A percentile compares a stretch with the other conserved stretches of the same genome.
phyloP scores from a whole-genome alignment of 2,888 invertebrate species.

The Platycheirus albimanus region DNA sequence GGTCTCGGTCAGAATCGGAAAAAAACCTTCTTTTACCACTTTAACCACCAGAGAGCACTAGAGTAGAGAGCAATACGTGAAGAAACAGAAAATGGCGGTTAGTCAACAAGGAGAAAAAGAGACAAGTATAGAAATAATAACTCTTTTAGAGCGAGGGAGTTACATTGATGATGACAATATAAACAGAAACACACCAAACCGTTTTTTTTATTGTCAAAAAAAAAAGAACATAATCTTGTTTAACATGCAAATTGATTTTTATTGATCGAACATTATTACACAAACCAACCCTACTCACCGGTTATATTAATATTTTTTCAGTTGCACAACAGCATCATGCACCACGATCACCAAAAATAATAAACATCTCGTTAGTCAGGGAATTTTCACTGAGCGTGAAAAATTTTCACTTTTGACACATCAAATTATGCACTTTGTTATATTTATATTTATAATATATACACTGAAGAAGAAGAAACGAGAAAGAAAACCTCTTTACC shows the following conservation, averaged over 20 bases:
- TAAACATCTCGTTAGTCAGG: conserved; percentile 11
- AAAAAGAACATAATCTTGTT: conserved; percentile 12
- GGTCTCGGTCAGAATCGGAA: too few relatives aligned
- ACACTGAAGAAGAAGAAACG: conserved; percentile 34
- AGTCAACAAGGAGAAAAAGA: conserved; percentile 61
- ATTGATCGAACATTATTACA: too few relatives aligned
- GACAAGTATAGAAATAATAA: background rate
- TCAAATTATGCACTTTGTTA: conserved; percentile 63
- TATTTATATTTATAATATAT: conserved; percentile 1
- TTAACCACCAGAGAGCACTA: conserved; percentile 66
- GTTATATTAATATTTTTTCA: background rate
- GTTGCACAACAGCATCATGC: conserved; percentile 53
- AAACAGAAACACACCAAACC: conserved; percentile 69
- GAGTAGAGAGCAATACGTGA: conserved; percentile 73
- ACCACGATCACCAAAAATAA: conserved; percentile 16
- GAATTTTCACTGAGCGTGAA: conserved; percentile 71
- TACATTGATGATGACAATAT: conserved; percentile 60
- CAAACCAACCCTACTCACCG: conserved; percentile 53
- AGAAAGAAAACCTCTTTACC: conserved; percentile 35
- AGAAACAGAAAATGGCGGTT: conserved; percentile 74
- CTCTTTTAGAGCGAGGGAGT: too few relatives aligned
- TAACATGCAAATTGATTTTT: conserved; percentile 23
- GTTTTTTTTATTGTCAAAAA: conserved; percentile 22
- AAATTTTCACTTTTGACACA: conserved; percentile 73
- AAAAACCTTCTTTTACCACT: conserved; percentile 67